These are phyloP conservation scores for Tragelaphus imberbis DNA, from an alignment of 2,113 vertebrate species.

Conservation along the genomic window DNA sequence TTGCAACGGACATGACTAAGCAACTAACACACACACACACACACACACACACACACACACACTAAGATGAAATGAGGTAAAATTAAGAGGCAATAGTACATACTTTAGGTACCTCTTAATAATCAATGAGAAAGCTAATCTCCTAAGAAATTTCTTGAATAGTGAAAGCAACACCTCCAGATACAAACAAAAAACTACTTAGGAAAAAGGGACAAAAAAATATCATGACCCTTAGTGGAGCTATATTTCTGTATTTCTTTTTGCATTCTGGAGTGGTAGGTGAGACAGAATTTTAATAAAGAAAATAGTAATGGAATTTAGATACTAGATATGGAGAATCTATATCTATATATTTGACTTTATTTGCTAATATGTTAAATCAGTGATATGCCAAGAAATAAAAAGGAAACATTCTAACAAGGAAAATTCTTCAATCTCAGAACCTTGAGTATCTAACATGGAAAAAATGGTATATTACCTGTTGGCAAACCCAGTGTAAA, in stretches of 20 bases:
- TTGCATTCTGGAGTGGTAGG: background rate
- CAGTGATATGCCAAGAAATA: background rate
- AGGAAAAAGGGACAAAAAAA: conserved; percentile 11
- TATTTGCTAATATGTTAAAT: background rate
- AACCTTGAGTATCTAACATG: background rate
- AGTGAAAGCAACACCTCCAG: background rate
- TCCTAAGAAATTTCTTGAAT: background rate
- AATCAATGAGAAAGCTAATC: background rate
- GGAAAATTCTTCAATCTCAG: background rate
- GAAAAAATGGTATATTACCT: conserved; percentile 79
- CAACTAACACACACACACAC: background rate
- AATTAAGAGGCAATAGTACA: background rate
- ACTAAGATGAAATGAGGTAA: background rate
- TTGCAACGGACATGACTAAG: background rate
- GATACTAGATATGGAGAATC: background rate
- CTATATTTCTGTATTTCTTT: conserved; percentile 5
- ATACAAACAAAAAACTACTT: background rate
- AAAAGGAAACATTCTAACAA: background rate
- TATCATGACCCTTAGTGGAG: background rate
- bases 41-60: background rate
- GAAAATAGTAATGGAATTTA: background rate
- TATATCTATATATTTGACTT: background rate
- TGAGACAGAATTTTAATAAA: background rate
- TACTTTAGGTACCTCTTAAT: background rate
- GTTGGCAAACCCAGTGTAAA: conserved; percentile 95